Conservation (phyloP, 2,113 vertebrate genomes). For the Fukomys damarensis region DNA sequence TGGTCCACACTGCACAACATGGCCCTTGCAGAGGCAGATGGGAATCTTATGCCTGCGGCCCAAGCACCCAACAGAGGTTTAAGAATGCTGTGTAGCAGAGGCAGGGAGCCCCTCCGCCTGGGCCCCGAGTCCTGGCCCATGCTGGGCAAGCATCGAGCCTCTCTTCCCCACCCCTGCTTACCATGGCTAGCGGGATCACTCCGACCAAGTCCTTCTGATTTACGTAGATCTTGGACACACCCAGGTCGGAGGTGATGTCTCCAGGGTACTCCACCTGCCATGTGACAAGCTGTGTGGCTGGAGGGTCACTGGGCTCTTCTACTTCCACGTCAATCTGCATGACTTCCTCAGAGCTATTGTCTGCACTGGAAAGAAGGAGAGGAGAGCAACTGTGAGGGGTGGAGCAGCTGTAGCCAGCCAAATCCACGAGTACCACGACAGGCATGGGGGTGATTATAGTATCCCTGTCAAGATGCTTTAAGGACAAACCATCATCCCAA, state of each 20-base stretch:
- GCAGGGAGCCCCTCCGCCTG: neutral
- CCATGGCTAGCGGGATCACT: slow-evolving; percentile 94
- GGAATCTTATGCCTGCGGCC: no score
- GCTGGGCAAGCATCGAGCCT: neutral
- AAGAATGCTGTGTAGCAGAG: neutral
- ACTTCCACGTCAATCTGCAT: slow-evolving; percentile 95
- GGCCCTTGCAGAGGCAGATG: no score
- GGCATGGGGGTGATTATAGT: accelerated
- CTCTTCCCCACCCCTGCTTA: slow-evolving; percentile 80
- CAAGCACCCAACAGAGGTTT: no score
- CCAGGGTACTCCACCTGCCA: slow-evolving; percentile 95
- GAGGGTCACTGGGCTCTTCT: slow-evolving; percentile 88
- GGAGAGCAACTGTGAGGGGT: neutral
- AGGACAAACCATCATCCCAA: no score
- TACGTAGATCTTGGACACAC: slow-evolving; percentile 93
- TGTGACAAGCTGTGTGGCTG: slow-evolving; percentile 91
- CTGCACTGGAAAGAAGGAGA: slow-evolving; percentile 72
- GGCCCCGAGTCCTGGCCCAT: accelerated
- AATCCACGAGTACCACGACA: accelerated
- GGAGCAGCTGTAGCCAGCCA: accelerated
- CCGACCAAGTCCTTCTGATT: slow-evolving; percentile 92
- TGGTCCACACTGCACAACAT: no score
- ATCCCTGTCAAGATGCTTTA: accelerated
- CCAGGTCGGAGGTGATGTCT: slow-evolving; percentile 85
- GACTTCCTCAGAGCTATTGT: slow-evolving; percentile 88